Evolutionary conservation across 2,113 vertebrate species (phyloP).

Genomic region (Gallinago undulata): DNA sequence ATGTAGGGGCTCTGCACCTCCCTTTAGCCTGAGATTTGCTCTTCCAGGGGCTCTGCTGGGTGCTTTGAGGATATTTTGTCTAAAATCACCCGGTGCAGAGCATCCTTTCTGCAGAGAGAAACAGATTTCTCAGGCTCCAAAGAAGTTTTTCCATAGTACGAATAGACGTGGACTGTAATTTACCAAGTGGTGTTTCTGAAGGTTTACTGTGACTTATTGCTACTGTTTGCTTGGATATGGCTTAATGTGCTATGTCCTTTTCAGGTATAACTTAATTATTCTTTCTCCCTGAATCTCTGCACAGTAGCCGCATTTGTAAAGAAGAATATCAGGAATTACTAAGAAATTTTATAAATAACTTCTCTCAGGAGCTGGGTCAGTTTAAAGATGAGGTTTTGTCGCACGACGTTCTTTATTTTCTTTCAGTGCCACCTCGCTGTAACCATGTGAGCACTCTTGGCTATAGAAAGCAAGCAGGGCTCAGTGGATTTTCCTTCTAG

Average conservation of each 20-base stretch:
- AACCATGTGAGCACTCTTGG: background rate
- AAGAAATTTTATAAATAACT: background rate
- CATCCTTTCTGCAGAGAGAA: background rate
- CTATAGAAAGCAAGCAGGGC: background rate
- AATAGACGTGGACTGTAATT: background rate
- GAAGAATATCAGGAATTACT: background rate
- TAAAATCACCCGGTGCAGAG: background rate
- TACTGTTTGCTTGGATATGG: background rate
- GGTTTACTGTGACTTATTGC: background rate
- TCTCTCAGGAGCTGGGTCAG: background rate
- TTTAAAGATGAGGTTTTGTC: background rate
- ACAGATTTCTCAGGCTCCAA: background rate
- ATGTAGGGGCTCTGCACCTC: accelerated
- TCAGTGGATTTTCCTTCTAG: background rate
- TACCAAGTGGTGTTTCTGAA: background rate
- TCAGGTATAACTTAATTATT: background rate
- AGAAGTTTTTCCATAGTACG: background rate
- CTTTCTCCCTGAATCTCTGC: background rate
- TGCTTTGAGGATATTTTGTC: background rate
- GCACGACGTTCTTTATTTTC: background rate
- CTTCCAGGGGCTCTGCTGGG: background rate
- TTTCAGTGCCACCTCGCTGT: background rate
- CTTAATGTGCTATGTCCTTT: background rate
- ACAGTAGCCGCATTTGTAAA: background rate
- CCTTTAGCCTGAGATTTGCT: background rate